These are phyloP conservation scores for Plectus sambesii DNA, from an alignment of 1,140 invertebrate genomes.

Conservation along the genomic window DNA sequence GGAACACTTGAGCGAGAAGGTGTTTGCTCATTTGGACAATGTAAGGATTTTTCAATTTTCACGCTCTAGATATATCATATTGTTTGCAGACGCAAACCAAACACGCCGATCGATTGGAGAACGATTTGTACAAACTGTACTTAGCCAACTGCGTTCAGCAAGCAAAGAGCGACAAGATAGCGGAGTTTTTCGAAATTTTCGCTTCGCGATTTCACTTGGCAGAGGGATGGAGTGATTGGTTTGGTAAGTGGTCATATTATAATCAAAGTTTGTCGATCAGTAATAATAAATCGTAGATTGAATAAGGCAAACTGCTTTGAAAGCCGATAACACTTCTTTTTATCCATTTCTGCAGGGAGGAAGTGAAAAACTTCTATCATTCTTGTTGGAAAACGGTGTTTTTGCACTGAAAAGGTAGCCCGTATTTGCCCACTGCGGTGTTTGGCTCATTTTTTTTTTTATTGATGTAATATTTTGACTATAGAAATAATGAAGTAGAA, in stretches of 20 bases:
- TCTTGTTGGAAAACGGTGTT: no score
- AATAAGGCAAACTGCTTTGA: no score
- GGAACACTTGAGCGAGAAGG: conserved; percentile 36
- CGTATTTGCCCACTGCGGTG: no score
- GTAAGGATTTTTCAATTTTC: conserved; percentile 17
- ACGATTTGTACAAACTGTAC: conserved; percentile 75
- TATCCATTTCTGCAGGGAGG: no score
- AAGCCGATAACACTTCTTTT: no score
- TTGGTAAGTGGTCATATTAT: conserved; percentile 58
- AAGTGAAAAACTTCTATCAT: no score
- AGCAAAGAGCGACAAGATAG: conserved; percentile 68
- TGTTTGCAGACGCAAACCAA: conserved; percentile 39
- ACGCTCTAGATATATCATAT: conserved; percentile 1
- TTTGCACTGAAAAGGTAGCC: no score
- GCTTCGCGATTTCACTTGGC: conserved; percentile 70
- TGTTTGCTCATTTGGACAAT: conserved; percentile 27
- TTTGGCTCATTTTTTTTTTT: no score
- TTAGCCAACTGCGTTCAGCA: conserved; percentile 69
- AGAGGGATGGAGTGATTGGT: conserved; percentile 93
- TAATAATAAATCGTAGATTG: no score
- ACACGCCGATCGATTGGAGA: conserved; percentile 72
- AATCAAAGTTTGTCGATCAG: conserved; percentile 7
- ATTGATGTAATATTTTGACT: no score
- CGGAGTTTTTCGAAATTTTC: conserved; percentile 79
- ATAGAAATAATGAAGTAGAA: conserved; percentile 2